These are phyloP conservation scores for Centropyge bicolor DNA, from an alignment of 2,797 vertebrate species.

Conservation along the genomic window DNA sequence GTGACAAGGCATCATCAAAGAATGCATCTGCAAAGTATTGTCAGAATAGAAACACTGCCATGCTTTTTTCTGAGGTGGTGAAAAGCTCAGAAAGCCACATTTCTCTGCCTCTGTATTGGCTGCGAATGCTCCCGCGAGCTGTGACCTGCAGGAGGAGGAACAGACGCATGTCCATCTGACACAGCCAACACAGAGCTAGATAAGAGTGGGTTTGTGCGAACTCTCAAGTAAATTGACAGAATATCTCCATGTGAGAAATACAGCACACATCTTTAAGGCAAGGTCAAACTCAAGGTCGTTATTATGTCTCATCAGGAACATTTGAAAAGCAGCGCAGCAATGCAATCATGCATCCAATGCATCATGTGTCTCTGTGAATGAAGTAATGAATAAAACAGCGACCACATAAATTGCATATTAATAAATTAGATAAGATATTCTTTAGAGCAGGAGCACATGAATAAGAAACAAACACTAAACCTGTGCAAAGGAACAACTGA, in stretches of 20 bases:
- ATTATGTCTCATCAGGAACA: slow-evolving; percentile 23
- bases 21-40: neutral
- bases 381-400: neutral
- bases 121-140: slow-evolving; percentile 28
- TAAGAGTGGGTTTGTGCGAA: slow-evolving; percentile 45
- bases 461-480: neutral
- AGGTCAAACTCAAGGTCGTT: slow-evolving; percentile 62
- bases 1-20: slow-evolving; percentile 29
- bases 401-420: slow-evolving; percentile 10
- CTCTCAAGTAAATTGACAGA: slow-evolving; percentile 39
- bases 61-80: neutral
- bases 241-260: slow-evolving; percentile 61
- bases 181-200: slow-evolving; percentile 22
- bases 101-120: slow-evolving; percentile 18
- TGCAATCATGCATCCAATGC: slow-evolving; percentile 5
- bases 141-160: slow-evolving; percentile 23
- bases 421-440: slow-evolving; percentile 23
- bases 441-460: slow-evolving; percentile 24
- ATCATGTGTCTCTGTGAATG: neutral
- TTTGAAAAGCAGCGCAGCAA: slow-evolving; percentile 19
- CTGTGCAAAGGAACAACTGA: slow-evolving; percentile 27
- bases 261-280: slow-evolving; percentile 50
- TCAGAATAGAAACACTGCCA: slow-evolving; percentile 4
- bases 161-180: slow-evolving; percentile 13
- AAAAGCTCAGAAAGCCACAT: slow-evolving; percentile 21